Evolutionary conservation across 2,797 vertebrate genomes (phyloP).

Genomic region (Anabacerthia variegaticeps): DNA sequence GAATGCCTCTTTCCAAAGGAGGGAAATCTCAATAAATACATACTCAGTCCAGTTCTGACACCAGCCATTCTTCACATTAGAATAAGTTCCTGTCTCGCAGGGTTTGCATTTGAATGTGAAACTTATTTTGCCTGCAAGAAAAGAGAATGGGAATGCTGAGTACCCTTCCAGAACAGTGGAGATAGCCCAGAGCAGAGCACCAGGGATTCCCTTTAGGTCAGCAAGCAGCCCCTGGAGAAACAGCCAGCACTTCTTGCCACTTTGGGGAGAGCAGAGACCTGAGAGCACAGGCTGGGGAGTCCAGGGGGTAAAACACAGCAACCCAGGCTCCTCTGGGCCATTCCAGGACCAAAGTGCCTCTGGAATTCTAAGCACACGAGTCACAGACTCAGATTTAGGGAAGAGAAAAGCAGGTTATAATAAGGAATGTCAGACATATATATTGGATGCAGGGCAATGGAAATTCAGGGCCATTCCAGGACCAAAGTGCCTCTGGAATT

Average conservation of each 20-base stretch:
- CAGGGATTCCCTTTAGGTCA: not conserved
- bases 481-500: not conserved
- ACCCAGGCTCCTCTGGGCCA: not conserved
- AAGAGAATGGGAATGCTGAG: not conserved
- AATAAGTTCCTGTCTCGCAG: conserved; percentile 66
- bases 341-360: not conserved
- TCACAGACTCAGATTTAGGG: not conserved
- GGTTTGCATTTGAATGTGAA: conserved; percentile 57
- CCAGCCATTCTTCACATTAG: not conserved
- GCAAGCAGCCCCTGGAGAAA: not conserved
- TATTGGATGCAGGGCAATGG: too few relatives aligned
- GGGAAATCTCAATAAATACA: not conserved
- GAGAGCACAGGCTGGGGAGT: not conserved
- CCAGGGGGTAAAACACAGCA: too few relatives aligned
- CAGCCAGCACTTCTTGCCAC: not conserved
- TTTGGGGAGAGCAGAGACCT: not conserved
- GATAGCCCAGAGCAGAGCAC: not conserved
- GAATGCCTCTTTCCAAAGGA: not conserved
- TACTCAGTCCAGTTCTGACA: conserved; percentile 73
- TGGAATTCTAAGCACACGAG: not conserved
- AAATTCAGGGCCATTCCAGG: not conserved
- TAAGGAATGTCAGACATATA: too few relatives aligned
- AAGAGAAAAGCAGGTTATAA: not conserved
- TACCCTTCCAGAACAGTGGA: not conserved
- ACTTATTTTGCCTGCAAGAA: not conserved